These are phyloP conservation scores for Erpetoichthys calabaricus DNA, from an alignment of 2,797 vertebrate species.

Conservation along the genomic window DNA sequence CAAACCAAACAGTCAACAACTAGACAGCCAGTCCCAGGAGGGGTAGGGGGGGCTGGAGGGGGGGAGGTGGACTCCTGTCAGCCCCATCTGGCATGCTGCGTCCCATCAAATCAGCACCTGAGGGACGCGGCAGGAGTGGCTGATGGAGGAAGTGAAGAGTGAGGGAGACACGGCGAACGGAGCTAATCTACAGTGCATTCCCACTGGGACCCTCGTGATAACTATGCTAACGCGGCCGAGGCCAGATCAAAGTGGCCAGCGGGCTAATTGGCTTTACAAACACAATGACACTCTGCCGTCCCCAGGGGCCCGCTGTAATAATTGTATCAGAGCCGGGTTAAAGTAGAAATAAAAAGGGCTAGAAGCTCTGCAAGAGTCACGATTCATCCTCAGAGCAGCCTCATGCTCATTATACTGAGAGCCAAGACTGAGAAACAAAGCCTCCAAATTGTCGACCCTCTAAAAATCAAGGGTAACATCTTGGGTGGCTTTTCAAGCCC, in stretches of 20 bases:
- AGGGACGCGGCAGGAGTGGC: constrained; percentile 42
- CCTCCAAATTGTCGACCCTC: too few species aligned
- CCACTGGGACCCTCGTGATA: constrained; percentile 21
- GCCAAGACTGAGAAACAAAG: too few species aligned
- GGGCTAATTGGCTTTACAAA: constrained; percentile 61
- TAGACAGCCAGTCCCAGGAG: constrained; percentile 30
- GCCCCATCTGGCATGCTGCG: constrained; percentile 65
- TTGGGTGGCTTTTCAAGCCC: too few species aligned
- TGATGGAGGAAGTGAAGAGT: constrained; percentile 19
- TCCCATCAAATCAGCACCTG: constrained; percentile 43
- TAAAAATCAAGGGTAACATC: too few species aligned
- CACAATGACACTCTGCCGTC: constrained; percentile 47
- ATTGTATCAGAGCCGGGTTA: neutral
- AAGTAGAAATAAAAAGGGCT: too few species aligned
- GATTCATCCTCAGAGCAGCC: too few species aligned
- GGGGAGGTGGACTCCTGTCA: constrained; percentile 54
- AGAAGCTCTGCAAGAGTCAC: too few species aligned
- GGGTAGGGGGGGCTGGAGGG: constrained; percentile 18
- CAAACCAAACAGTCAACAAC: constrained; percentile 28
- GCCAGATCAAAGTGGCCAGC: constrained; percentile 41
- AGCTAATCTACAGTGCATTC: constrained; percentile 1
- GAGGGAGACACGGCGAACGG: constrained; percentile 25
- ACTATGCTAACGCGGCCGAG: constrained; percentile 44
- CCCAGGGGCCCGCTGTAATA: neutral
- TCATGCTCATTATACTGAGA: too few species aligned